These are phyloP conservation scores for Gastrophysa polygoni DNA, from an alignment of 2,888 invertebrate species.

Conservation along the genomic window DNA sequence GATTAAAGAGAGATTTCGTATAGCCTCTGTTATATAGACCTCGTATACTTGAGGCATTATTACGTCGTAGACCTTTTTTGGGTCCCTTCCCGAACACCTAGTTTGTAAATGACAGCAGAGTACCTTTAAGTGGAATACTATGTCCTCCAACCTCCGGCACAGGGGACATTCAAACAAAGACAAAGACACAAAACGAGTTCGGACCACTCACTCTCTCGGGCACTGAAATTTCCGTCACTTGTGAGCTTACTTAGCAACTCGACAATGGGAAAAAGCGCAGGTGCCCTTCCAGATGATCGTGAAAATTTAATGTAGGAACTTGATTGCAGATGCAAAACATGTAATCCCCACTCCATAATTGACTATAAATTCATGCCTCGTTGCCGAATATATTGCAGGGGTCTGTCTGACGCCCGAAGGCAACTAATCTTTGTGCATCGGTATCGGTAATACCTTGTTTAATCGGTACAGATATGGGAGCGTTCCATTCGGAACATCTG, in stretches of 20 bases:
- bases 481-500: neutral
- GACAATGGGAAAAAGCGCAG: constrained; percentile 39
- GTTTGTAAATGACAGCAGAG: neutral
- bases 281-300: constrained; percentile 37
- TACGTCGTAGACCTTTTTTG: neutral
- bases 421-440: neutral
- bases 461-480: neutral
- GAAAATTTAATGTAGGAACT: constrained; percentile 41
- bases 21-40: neutral
- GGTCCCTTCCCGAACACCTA: neutral
- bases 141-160: neutral
- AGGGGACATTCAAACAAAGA: neutral
- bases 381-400: constrained; percentile 7
- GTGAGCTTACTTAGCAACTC: neutral
- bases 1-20: too few species aligned
- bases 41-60: neutral
- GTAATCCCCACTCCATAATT: constrained; percentile 37
- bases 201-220: neutral
- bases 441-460: neutral
- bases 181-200: neutral
- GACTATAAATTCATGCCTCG: constrained; percentile 38
- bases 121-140: neutral
- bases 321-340: constrained; percentile 35
- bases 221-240: neutral
- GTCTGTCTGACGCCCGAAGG: constrained; percentile 5